Conservation (phyloP, 2,888 invertebrate genomes). For the Trimorus sp. region DNA sequence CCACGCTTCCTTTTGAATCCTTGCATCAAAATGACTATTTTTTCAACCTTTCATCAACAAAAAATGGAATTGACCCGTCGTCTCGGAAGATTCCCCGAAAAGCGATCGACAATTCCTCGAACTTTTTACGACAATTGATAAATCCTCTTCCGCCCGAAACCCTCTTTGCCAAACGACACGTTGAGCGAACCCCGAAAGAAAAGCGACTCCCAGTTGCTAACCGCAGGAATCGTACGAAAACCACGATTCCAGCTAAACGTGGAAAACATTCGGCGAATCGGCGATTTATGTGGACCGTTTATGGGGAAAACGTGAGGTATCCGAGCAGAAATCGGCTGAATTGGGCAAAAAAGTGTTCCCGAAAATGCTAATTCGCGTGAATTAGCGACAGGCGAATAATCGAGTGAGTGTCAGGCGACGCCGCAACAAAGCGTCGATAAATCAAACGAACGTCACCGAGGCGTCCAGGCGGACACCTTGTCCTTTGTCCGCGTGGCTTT, state of each 20-base stretch:
- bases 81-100: too few relatives aligned
- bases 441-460: slow-evolving; percentile 55
- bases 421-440: slow-evolving; percentile 45
- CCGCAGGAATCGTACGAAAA: too few relatives aligned
- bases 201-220: too few relatives aligned
- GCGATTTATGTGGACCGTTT: slow-evolving; percentile 28
- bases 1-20: too few relatives aligned
- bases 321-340: too few relatives aligned
- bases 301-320: slow-evolving; percentile 38
- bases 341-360: too few relatives aligned
- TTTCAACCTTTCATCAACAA: too few relatives aligned
- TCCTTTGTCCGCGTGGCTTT: slow-evolving; percentile 58
- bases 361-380: slow-evolving; percentile 26
- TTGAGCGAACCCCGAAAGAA: background rate
- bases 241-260: background rate
- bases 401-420: slow-evolving; percentile 16
- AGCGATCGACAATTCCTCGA: too few relatives aligned
- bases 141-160: too few relatives aligned
- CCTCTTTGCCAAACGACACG: background rate
- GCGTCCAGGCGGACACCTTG: slow-evolving; percentile 56
- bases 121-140: too few relatives aligned
- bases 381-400: slow-evolving; percentile 29
- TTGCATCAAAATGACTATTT: too few relatives aligned
- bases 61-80: too few relatives aligned
- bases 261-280: slow-evolving; percentile 24